A percentile compares a stretch with the other conserved stretches of the same genome.
phyloP scores from a whole-genome alignment of 1,140 invertebrate genomes.

The Lasaia peninsularis region DNA sequence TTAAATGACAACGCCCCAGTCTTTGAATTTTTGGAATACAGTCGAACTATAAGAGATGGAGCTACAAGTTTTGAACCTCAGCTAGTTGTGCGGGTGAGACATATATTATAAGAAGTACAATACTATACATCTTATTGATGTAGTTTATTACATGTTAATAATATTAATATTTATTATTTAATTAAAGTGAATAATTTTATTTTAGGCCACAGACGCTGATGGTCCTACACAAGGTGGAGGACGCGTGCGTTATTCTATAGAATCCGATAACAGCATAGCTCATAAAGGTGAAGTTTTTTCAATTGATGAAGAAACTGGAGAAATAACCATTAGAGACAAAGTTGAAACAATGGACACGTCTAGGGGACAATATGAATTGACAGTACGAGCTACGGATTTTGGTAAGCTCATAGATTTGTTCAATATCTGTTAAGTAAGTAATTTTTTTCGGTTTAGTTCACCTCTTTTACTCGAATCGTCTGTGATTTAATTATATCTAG shows the following conservation, averaged over 20 bases:
- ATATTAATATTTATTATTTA: not conserved
- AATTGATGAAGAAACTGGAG: conserved; percentile 83
- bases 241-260: conserved; percentile 81
- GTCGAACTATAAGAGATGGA: conserved; percentile 84
- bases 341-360: conserved; percentile 85
- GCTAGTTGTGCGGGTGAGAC: conserved; percentile 80
- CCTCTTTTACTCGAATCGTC: too few relatives aligned
- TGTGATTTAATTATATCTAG: too few relatives aligned
- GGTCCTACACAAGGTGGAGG: conserved; percentile 84
- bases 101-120: too few relatives aligned
- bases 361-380: conserved; percentile 84
- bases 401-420: conserved; percentile 55
- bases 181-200: conserved; percentile 19
- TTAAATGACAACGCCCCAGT: conserved; percentile 90
- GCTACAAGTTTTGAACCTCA: conserved; percentile 86
- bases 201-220: conserved; percentile 83
- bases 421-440: too few relatives aligned
- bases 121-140: too few relatives aligned
- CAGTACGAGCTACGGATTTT: conserved; percentile 84
- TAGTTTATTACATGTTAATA: too few relatives aligned
- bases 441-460: too few relatives aligned
- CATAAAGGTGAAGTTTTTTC: conserved; percentile 76
- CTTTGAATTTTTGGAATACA: conserved; percentile 86
- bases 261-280: conserved; percentile 83
- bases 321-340: conserved; percentile 81